Base-by-base conservation (phyloP, 2,113 vertebrate species). In the Halichoerus grypus region DNA sequence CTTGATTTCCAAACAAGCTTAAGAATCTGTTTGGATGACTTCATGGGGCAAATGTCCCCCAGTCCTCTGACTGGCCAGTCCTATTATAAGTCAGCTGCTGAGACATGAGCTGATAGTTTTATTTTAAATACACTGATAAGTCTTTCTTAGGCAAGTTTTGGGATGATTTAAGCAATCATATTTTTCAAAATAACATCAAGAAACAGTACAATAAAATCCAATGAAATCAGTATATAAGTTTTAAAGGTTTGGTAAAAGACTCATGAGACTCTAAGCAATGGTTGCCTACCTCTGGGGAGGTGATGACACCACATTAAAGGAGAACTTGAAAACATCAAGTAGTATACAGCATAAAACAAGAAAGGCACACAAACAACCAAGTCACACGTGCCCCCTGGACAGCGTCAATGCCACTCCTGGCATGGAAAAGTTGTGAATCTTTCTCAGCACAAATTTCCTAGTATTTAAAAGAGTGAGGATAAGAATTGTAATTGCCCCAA, bases 371-470 rank as follows among this genome's bases (percentile, higher is more conserved):
- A 26, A 49, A 12, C 67, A 11, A 21, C 15, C 21, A 36, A 69
- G 33, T 15, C 57, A 39, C n/a, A 1, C 11, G 46, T 12, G 31
- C 61, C 61, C 14, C 13, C 28, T 0, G 5, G 36, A 42, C 36
- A 49, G 6, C 0, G 1, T 3, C 22, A 14, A 28, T 16, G 13
- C 24, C 39, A 0, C 31, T 2, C 8, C 81, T 10, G 21, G 59
- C 36, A 31, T 13, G 1, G 0, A 39, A 21, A 28, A 21, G 19
- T 9, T 36, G 2, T 49, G 69, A 51, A 24, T 1, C 15, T 46
- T 55, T 36, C 61, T 21, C 42, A 92, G 63, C 31, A 3, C 11
- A 36, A 39, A 7, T 33, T 12, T 53, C 77, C 93, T 3, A 24
- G 55, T 6, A 36, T 16, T 19, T 1, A 11, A 53, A 49, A n/a